phyloP scores from a whole-genome alignment of 2,113 vertebrate species.

The Nanger granti region DNA sequence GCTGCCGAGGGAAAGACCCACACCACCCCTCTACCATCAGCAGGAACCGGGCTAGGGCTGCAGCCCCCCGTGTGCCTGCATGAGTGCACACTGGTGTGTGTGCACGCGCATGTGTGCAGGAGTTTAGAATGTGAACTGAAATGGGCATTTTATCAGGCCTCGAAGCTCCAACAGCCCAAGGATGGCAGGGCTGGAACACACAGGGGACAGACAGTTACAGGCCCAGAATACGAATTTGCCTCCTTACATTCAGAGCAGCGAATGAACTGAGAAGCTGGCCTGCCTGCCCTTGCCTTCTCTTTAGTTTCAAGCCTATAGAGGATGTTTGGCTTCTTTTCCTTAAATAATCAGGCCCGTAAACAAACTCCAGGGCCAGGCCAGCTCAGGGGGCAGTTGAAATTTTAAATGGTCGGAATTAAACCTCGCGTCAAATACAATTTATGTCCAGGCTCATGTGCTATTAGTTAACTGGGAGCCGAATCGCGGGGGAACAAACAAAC shows the following conservation, averaged over 20 bases:
- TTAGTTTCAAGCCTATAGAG: slow-evolving; percentile 56
- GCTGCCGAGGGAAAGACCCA: not conserved
- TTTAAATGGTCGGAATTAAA: slow-evolving; percentile 83
- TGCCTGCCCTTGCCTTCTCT: slow-evolving; percentile 34
- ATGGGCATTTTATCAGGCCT: slow-evolving; percentile 59
- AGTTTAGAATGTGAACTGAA: slow-evolving; percentile 62
- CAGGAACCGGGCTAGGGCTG: not conserved
- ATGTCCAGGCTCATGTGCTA: slow-evolving; percentile 79
- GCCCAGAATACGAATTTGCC: slow-evolving; percentile 53
- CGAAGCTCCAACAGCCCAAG: slow-evolving; percentile 58
- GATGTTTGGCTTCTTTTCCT: slow-evolving; percentile 59
- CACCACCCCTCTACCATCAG: slow-evolving; percentile 2
- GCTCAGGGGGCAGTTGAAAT: slow-evolving; percentile 74
- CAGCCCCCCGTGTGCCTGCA: not conserved
- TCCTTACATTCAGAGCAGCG: slow-evolving; percentile 48
- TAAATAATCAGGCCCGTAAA: slow-evolving; percentile 55
- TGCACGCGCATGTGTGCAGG: not conserved
- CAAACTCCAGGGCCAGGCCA: slow-evolving; percentile 72
- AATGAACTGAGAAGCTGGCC: not conserved
- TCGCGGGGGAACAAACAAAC: slow-evolving; percentile 78
- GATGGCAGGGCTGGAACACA: slow-evolving; percentile 35
- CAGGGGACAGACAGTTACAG: slow-evolving; percentile 2
- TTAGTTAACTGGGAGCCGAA: slow-evolving; percentile 84
- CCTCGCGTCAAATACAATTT: slow-evolving; percentile 82
- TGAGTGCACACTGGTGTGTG: not conserved